Evolutionary conservation across 1,140 invertebrate genomes (phyloP).

Genomic region (Drosophila oshimai): DNA sequence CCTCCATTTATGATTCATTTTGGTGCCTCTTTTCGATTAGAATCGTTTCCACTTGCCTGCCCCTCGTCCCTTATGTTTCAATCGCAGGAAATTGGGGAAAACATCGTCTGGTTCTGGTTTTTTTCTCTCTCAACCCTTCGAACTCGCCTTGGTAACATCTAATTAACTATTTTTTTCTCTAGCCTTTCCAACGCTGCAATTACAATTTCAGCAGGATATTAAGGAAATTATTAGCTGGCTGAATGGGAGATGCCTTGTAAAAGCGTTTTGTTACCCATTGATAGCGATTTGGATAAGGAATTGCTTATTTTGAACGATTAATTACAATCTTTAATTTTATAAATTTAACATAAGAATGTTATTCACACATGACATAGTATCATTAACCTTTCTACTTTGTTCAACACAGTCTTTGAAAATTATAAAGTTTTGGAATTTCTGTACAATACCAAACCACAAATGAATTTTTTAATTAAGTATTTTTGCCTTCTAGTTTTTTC

Average conservation of each 20-base stretch:
- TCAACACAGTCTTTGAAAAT: too few relatives aligned
- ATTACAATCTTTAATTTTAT: neutral
- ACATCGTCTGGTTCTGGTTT: neutral
- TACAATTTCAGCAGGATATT: constrained; percentile 59
- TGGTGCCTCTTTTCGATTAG: constrained; percentile 5
- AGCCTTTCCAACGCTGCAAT: constrained; percentile 35
- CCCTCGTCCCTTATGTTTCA: constrained; percentile 35
- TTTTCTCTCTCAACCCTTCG: neutral
- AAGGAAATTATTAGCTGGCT: neutral
- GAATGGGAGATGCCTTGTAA: neutral
- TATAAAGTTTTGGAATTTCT: too few relatives aligned
- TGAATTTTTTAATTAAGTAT: too few relatives aligned
- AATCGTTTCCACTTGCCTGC: neutral
- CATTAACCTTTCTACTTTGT: too few relatives aligned
- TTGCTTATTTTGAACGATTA: too few relatives aligned
- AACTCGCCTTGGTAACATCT: constrained; percentile 55
- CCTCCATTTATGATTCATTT: constrained; percentile 20
- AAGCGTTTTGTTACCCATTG: neutral
- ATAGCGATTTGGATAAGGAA: too few relatives aligned
- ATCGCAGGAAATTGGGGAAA: constrained; percentile 21
- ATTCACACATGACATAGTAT: too few relatives aligned
- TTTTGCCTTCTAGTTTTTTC: too few relatives aligned
- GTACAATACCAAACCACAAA: too few relatives aligned
- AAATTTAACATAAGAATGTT: too few relatives aligned
- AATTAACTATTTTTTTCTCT: constrained; percentile 54